Evolutionary conservation across 64 coral and sea anemone species (phyloP), one percentile per base, ranked within the genome.

Genomic region (Montipora capricornis): DNA sequence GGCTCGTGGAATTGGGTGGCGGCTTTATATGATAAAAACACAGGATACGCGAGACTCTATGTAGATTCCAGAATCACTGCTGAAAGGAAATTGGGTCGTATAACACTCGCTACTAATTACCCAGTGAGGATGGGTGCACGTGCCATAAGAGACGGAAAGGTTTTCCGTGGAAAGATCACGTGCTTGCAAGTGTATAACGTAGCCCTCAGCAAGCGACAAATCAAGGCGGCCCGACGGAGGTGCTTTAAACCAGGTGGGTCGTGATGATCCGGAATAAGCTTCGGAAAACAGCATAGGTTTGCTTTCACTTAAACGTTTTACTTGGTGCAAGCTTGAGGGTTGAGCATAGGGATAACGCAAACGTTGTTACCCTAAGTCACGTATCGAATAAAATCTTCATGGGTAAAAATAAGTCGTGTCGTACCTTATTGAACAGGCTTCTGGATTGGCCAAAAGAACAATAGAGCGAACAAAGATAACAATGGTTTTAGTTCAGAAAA

Each of bases 1-100:
- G 62, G 88, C 17, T 81, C 78, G 0, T 94, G 93, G 93, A 90
- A 90, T 48, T 94, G 93, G 93, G 69, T 94, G 14, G 93, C 79
- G 20, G 66, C 87, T 58, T 76, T 87, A 8, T 94, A 94, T 60
- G 80, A 94, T 45, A 88, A 90, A 68, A 77, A 84, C 22, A 90
- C 68, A 5, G 93, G 93, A 17, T 77, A 89, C 58, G 93, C 93
- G 3, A 67, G 83, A 47, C 44, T 94, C 5, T 94, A 77, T 52
- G 77, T 95, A 24, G 83, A 95, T 47, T 95, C 93, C 0, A 94
- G 76, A 57, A 83, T 47, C 76, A 82, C 83, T 14, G 80, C 93
- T 90, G 73, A 84, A 78, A 90, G 88, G 29, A 77, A 85, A n/a
- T 17, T 95, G 10, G 93, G 93, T 19, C 49, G 73, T 62, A 60